Percentiles rank a stretch among this genome's conserved stretches.
These are phyloP conservation scores for Conus canariensis DNA, from an alignment of 2,888 invertebrate species.

Conservation along the genomic window DNA sequence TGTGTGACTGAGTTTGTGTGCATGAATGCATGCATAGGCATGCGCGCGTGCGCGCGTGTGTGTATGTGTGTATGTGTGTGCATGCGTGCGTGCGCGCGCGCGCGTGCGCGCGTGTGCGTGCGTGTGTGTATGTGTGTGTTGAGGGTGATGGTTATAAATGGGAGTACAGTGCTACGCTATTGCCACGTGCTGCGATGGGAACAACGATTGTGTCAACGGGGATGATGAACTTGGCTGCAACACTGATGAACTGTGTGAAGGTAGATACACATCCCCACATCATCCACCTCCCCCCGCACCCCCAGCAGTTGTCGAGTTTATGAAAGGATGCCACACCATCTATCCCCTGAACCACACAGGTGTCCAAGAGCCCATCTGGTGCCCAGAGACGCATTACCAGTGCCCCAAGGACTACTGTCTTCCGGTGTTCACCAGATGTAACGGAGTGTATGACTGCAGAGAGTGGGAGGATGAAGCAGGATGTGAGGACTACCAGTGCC, in stretches of 20 bases:
- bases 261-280: background rate
- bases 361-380: background rate
- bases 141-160: background rate
- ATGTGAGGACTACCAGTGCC: slow-evolving; percentile 17
- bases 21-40: too few species aligned
- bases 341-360: background rate
- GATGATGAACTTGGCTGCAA: background rate
- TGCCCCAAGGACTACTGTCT: background rate
- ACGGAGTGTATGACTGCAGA: background rate
- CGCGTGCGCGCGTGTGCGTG: too few species aligned
- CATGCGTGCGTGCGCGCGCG: too few species aligned
- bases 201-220: background rate
- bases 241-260: background rate
- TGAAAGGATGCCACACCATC: background rate
- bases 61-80: background rate
- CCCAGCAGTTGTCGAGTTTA: background rate
- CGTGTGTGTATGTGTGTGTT: background rate
- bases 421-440: background rate
- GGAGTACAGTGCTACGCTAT: background rate
- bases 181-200: background rate
- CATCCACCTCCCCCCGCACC: background rate
- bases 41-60: background rate
- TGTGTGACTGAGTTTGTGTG: too few species aligned
- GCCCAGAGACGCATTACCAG: background rate
- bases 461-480: background rate